Evolutionary conservation across 2,888 invertebrate species (phyloP).

Genomic region (Schizotus pectinicornis): DNA sequence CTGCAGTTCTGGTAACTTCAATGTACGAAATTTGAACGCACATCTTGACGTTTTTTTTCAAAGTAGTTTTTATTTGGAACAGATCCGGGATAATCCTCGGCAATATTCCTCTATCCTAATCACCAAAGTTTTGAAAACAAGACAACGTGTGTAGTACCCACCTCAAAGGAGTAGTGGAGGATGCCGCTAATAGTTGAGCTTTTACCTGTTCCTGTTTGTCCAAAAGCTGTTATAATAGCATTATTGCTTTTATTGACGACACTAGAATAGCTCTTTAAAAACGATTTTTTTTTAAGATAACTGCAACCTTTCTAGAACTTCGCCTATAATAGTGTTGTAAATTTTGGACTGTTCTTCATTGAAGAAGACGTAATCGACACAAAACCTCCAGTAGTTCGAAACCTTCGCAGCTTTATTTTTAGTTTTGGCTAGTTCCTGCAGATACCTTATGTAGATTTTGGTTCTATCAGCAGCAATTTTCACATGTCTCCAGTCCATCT

Average conservation of each 20-base stretch:
- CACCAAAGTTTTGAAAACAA: neutral
- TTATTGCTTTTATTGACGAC: conserved; percentile 40
- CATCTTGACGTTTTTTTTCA: conserved; percentile 48
- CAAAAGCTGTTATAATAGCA: conserved; percentile 54
- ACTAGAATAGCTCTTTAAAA: conserved; percentile 27
- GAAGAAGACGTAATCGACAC: conserved; percentile 55
- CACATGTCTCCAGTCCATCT: conserved; percentile 47
- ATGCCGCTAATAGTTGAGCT: conserved; percentile 49
- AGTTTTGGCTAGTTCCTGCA: conserved; percentile 46
- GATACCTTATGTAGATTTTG: conserved; percentile 52
- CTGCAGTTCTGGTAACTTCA: conserved; percentile 50
- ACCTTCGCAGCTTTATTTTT: conserved; percentile 25
- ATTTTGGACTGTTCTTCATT: conserved; percentile 53
- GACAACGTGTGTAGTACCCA: neutral
- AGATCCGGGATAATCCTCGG: conserved; percentile 53
- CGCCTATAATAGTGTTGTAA: conserved; percentile 47
- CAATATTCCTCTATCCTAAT: conserved; percentile 58
- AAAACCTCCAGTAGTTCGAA: conserved; percentile 56
- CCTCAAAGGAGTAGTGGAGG: conserved; percentile 33
- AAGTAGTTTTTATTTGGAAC: conserved; percentile 45
- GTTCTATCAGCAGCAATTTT: conserved; percentile 51
- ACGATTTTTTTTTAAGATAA: conserved; percentile 5
- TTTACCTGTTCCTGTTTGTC: conserved; percentile 59
- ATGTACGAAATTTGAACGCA: conserved; percentile 53
- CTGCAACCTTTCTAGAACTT: conserved; percentile 52